Conservation (phyloP, 2,888 invertebrate species). For the Fabriciana adippe region DNA sequence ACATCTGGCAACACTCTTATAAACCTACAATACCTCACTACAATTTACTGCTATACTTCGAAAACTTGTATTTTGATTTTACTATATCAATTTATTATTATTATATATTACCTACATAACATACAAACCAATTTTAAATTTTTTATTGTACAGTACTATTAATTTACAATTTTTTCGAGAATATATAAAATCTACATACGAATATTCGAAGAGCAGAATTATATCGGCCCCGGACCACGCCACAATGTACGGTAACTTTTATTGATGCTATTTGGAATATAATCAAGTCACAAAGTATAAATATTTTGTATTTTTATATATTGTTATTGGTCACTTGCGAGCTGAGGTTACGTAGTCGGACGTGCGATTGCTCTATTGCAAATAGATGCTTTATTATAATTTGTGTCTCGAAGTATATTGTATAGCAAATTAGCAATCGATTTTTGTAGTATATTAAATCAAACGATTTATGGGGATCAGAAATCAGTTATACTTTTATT, state of each 20-base stretch:
- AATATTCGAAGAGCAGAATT: constrained; percentile 1
- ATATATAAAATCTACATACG: not conserved
- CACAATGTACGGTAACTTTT: constrained; percentile 10
- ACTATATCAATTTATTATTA: constrained; percentile 1
- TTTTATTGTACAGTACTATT: too few relatives aligned
- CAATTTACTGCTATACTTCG: constrained; percentile 13
- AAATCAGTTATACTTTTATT: constrained; percentile 18
- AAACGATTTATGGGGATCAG: constrained; percentile 14
- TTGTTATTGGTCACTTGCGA: not conserved
- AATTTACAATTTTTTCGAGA: not conserved
- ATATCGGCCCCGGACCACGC: constrained; percentile 4
- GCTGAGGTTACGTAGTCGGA: constrained; percentile 10
- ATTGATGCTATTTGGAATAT: not conserved
- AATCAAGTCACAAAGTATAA: constrained; percentile 3
- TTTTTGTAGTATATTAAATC: constrained; percentile 4
- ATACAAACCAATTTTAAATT: not conserved
- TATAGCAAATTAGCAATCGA: constrained; percentile 16
- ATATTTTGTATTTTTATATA: constrained; percentile 22
- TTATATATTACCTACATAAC: not conserved
- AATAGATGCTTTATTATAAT: constrained; percentile 8
- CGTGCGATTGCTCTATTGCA: constrained; percentile 14
- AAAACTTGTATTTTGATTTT: constrained; percentile 5
- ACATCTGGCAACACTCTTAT: constrained; percentile 34
- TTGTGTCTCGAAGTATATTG: constrained; percentile 22
- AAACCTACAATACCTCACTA: constrained; percentile 28